phyloP scores from a whole-genome alignment of 2,797 vertebrate species.

The Myioborus melanocephalus region DNA sequence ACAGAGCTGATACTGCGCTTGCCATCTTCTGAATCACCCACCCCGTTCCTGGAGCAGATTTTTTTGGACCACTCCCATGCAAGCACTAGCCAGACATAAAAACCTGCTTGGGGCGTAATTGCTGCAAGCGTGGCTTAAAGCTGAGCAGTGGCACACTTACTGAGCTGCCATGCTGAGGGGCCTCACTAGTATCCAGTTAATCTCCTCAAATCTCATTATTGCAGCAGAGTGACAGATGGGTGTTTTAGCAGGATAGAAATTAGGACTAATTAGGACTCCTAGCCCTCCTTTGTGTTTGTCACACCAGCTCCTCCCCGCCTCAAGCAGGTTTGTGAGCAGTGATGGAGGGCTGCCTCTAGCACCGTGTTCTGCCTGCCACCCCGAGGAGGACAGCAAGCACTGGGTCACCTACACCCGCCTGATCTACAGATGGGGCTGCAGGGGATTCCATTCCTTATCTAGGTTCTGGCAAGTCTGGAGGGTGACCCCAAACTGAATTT shows the following conservation, averaged over 20 bases:
- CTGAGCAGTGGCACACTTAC: not conserved
- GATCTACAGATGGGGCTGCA: not conserved
- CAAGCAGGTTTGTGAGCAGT: not conserved
- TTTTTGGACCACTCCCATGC: not conserved
- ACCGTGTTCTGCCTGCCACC: not conserved
- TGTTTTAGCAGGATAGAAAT: slow-evolving; percentile 30
- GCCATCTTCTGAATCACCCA: slow-evolving; percentile 26
- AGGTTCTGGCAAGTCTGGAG: not conserved
- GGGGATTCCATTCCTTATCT: not conserved
- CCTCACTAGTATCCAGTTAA: slow-evolving; percentile 33
- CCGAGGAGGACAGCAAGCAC: not conserved
- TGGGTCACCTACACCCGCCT: rapidly evolving
- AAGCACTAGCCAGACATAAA: not conserved
- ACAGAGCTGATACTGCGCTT: not conserved
- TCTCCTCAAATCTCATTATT: slow-evolving; percentile 46
- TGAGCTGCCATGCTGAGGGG: slow-evolving; percentile 1
- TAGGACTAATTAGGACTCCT: slow-evolving; percentile 46
- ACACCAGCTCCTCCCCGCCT: not conserved
- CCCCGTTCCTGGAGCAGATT: not conserved
- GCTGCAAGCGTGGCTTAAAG: not conserved
- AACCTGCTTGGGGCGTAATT: not conserved
- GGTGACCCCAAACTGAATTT: not conserved
- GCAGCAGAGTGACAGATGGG: slow-evolving; percentile 43
- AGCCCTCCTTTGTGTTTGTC: not conserved
- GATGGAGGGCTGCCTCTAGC: not conserved